Evolutionary conservation across 2,113 vertebrate genomes (phyloP).

Genomic region (Mus spicilegus): DNA sequence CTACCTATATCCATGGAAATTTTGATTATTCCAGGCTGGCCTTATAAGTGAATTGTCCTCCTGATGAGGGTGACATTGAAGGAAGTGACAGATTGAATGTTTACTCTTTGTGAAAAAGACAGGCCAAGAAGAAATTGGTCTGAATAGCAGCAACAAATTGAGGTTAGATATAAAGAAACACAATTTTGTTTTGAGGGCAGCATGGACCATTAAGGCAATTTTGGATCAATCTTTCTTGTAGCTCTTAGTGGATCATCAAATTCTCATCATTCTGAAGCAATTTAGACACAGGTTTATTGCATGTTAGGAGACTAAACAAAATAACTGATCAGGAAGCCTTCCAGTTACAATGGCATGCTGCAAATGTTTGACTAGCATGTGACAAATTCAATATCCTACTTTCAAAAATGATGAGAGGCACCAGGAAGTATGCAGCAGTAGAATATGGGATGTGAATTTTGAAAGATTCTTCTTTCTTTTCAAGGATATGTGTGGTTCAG

Average conservation of each 20-base stretch:
- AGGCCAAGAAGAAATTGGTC: conserved; percentile 33
- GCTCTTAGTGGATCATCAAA: conserved; percentile 50
- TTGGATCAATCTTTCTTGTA: conserved; percentile 51
- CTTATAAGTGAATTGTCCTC: neutral
- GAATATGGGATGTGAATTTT: neutral
- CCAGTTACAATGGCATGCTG: neutral
- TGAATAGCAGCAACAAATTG: conserved; percentile 47
- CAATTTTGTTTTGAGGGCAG: conserved; percentile 62
- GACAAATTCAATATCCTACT: conserved; percentile 37
- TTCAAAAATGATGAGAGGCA: neutral
- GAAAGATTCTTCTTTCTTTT: neutral
- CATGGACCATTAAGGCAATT: conserved; percentile 53
- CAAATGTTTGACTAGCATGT: conserved; percentile 21
- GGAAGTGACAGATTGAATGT: neutral
- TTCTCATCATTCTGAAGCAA: conserved; percentile 66
- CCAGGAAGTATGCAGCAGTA: neutral
- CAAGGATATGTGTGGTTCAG: neutral
- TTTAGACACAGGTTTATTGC: conserved; percentile 59
- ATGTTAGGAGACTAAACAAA: conserved; percentile 53
- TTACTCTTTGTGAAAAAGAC: neutral
- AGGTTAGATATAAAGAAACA: conserved; percentile 53
- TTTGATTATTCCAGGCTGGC: neutral
- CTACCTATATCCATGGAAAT: neutral
- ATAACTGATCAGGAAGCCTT: conserved; percentile 28
- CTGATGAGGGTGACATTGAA: neutral